A percentile compares a stretch with the other conserved stretches of the same genome.
phyloP scores from a whole-genome alignment of 2,797 vertebrate genomes.

The Acestrorhynchus altus region DNA sequence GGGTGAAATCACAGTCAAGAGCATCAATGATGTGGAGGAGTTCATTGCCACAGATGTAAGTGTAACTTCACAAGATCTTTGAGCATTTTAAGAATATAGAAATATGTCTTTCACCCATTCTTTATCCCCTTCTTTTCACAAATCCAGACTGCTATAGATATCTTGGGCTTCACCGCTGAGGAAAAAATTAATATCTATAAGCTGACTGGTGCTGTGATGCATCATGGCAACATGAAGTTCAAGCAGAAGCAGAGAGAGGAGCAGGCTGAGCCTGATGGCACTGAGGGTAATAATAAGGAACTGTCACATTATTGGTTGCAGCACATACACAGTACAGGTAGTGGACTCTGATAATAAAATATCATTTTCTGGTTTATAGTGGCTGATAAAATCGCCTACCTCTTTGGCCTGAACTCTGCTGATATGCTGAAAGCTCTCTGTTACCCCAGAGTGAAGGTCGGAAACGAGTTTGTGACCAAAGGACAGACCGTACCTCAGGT shows the following conservation, averaged over 20 bases:
- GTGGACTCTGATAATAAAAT: no score
- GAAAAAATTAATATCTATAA: conserved; percentile 80
- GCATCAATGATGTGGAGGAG: conserved; percentile 80
- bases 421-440: conserved; percentile 35
- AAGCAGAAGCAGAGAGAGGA: conserved; percentile 82
- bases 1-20: conserved; percentile 79
- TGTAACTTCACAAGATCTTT: no score
- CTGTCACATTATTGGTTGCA: no score
- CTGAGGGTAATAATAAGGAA: no score
- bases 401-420: conserved; percentile 23
- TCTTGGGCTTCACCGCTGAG: conserved; percentile 77
- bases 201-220: conserved; percentile 78
- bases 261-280: conserved; percentile 81
- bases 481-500: conserved; percentile 85
- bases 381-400: conserved; percentile 40
- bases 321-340: no score
- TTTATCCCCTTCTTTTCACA: background rate
- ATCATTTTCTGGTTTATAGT: background rate
- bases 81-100: no score
- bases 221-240: conserved; percentile 80
- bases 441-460: conserved; percentile 38
- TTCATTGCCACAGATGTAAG: conserved; percentile 82
- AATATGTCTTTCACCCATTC: no score
- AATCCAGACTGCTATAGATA: conserved; percentile 74
- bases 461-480: conserved; percentile 72